phyloP scores from a whole-genome alignment of 2,113 vertebrate genomes.

The Saccopteryx bilineata region DNA sequence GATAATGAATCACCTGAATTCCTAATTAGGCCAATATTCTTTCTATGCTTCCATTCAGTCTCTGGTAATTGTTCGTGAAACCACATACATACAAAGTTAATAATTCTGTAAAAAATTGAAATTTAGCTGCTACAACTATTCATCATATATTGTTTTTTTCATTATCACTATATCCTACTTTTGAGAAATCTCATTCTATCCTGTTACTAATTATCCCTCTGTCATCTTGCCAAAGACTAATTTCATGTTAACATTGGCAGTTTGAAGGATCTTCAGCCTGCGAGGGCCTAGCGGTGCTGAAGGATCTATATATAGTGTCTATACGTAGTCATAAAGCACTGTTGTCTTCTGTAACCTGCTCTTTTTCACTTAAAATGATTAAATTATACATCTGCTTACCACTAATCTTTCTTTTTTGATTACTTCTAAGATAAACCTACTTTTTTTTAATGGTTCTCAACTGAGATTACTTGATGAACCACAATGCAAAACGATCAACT shows the following conservation, averaged over 20 bases:
- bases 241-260: background rate
- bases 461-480: background rate
- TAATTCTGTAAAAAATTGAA: background rate
- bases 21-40: background rate
- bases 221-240: background rate
- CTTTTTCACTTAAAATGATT: slow-evolving; percentile 8
- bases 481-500: background rate
- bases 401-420: background rate
- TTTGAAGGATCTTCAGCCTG: background rate
- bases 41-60: background rate
- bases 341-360: background rate
- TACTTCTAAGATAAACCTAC: background rate
- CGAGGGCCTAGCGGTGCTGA: no score
- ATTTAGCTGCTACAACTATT: background rate
- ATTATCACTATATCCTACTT: slow-evolving; percentile 14
- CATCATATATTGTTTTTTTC: background rate
- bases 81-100: background rate
- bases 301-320: background rate
- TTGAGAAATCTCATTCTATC: background rate
- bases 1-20: background rate
- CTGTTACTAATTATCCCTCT: background rate
- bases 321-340: background rate
- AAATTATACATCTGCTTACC: background rate
- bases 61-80: background rate
- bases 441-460: background rate